Base-by-base conservation (phyloP, 2,113 vertebrate genomes). In the Ascaphus truei region DNA sequence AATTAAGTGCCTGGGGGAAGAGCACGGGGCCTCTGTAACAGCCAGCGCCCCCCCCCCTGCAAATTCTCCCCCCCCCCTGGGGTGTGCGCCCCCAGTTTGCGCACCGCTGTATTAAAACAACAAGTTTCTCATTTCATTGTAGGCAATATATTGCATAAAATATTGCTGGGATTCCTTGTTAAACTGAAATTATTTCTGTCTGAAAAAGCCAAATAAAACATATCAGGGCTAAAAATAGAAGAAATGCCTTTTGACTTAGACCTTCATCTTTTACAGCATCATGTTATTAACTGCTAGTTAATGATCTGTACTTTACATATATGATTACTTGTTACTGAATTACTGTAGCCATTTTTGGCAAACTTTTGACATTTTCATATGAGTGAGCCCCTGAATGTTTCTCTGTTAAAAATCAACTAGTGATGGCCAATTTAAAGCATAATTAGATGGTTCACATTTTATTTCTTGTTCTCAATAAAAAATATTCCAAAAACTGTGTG, bases 251-350 rank as follows among this genome's bases (percentile, higher is more conserved):
- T n/a, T 27, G 47, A 37, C n/a, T 65, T 37, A 50, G 29, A 22
- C 13, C 13, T 20, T 16, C 13, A 51, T 34, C 20, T 63, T 47
- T 31, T 31, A 61, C 58, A 18, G 29, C 37, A 62, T 37, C 36
- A 13, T 52, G 20, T 50, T 63, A 50, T 48, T 50, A 64, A 7
- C 45, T 51, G 30, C 34, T 48, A 61, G 56, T 48, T 63, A 64
- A 64, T 26, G 30, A 52, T 50, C 31, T 63, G 30, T 22, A 34
- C 15, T 34, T 20, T 34, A 57, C 22, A 52, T 25, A 33, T 64
- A 20, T 36, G 43, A 34, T 50, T 50, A 50, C 29, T 33, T n/a
- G n/a, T n/a, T n/a, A n/a, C n/a, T n/a, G n/a, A n/a, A n/a, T n/a
- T n/a, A n/a, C n/a, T n/a, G n/a, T n/a, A n/a, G n/a, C n/a, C n/a